phyloP scores from a whole-genome alignment of 2,113 vertebrate genomes.

The Cnemophilus loriae region DNA sequence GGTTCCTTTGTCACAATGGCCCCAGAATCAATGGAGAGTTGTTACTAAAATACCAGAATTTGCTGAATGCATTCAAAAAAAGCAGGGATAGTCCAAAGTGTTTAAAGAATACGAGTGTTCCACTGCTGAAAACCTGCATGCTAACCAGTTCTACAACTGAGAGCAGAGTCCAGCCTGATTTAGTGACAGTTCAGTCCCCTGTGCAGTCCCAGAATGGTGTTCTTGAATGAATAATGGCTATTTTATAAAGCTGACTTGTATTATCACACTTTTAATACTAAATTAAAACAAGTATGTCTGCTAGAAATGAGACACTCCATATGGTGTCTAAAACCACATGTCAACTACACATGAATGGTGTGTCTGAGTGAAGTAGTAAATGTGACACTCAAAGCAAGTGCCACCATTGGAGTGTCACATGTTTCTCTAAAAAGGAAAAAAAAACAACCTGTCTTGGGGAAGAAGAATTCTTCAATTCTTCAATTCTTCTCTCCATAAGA shows the following conservation, averaged over 20 bases:
- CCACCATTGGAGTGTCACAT: neutral
- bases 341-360: accelerated
- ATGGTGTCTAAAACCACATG: accelerated
- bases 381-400: neutral
- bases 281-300: neutral
- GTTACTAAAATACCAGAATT: neutral
- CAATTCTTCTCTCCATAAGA: too few species aligned
- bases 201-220: neutral
- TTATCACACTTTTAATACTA: neutral
- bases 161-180: neutral
- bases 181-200: neutral
- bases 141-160: neutral
- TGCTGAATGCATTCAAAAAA: neutral
- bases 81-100: neutral
- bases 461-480: too few species aligned
- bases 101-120: neutral
- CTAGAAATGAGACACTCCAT: neutral
- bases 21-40: neutral
- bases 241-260: neutral
- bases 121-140: neutral
- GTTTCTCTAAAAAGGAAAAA: neutral
- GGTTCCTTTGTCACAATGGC: neutral
- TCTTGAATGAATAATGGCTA: neutral
- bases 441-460: too few species aligned
- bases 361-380: neutral